Evolutionary conservation across 2,797 vertebrate genomes (phyloP).

Genomic region (Rallus crepitans): DNA sequence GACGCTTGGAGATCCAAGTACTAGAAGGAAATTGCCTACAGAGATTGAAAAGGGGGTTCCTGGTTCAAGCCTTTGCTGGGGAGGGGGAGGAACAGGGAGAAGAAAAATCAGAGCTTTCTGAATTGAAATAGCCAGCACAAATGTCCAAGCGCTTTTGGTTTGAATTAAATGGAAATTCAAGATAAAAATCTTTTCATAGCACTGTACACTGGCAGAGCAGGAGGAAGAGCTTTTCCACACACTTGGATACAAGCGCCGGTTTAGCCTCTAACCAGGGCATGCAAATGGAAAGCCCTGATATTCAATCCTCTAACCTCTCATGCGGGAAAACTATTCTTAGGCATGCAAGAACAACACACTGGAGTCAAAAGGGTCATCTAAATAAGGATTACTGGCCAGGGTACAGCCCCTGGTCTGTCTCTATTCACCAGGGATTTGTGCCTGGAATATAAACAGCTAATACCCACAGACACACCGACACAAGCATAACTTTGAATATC

Average conservation of each 20-base stretch:
- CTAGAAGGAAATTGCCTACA: slow-evolving; percentile 4
- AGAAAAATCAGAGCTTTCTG: neutral
- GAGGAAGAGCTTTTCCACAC: slow-evolving; percentile 3
- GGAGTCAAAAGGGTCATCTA: neutral
- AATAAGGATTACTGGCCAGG: neutral
- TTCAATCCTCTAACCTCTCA: neutral
- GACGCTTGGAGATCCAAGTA: neutral
- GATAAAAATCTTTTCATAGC: neutral
- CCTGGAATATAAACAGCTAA: neutral
- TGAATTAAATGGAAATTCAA: neutral
- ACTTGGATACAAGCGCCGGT: neutral
- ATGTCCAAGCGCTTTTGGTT: neutral
- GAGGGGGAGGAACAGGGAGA: neutral
- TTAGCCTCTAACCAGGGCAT: neutral
- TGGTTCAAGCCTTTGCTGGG: neutral
- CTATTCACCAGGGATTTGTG: neutral
- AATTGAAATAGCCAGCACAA: slow-evolving; percentile 11
- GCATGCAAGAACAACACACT: neutral
- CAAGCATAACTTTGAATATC: neutral
- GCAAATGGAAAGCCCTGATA: neutral
- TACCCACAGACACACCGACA: neutral
- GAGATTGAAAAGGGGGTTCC: neutral
- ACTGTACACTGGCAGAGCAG: neutral
- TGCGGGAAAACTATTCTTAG: neutral
- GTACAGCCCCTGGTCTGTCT: neutral